Conservation (phyloP, 92 coral and sea anemone species). For the Epizoanthus illoricatus region DNA sequence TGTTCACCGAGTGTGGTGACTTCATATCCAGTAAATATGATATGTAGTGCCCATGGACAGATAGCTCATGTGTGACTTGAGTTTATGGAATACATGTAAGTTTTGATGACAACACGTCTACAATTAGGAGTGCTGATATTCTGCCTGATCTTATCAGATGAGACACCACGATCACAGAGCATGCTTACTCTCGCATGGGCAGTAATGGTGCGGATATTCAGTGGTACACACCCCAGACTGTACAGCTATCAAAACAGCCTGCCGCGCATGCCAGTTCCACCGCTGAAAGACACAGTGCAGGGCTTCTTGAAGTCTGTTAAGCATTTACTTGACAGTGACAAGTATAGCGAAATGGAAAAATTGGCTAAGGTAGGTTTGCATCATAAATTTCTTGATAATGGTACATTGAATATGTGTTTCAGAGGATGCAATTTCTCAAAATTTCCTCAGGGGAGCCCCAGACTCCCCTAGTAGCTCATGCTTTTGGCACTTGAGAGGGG, state of each 20-base stretch:
- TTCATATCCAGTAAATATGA: too few relatives aligned
- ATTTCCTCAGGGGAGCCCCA: too few relatives aligned
- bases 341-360: conserved; percentile 83
- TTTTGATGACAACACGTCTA: too few relatives aligned
- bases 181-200: conserved; percentile 89
- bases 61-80: too few relatives aligned
- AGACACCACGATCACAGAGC: conserved; percentile 91
- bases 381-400: background rate
- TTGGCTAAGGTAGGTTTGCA: conserved; percentile 70
- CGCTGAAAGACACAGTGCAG: conserved; percentile 76
- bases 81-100: too few relatives aligned
- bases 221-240: conserved; percentile 85
- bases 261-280: conserved; percentile 96
- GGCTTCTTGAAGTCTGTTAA: conserved; percentile 76
- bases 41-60: too few relatives aligned
- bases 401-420: too few relatives aligned
- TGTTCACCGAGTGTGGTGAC: too few relatives aligned
- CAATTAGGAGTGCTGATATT: too few relatives aligned
- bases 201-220: conserved; percentile 69
- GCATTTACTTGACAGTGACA: conserved; percentile 66
- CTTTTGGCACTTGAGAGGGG: too few relatives aligned
- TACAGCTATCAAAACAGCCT: conserved; percentile 95
- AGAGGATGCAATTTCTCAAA: too few relatives aligned
- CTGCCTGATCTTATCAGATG: conserved; percentile 53
- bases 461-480: too few relatives aligned